These are phyloP conservation scores for Prinia subflava DNA, from an alignment of 2,113 vertebrate genomes.

Conservation along the genomic window DNA sequence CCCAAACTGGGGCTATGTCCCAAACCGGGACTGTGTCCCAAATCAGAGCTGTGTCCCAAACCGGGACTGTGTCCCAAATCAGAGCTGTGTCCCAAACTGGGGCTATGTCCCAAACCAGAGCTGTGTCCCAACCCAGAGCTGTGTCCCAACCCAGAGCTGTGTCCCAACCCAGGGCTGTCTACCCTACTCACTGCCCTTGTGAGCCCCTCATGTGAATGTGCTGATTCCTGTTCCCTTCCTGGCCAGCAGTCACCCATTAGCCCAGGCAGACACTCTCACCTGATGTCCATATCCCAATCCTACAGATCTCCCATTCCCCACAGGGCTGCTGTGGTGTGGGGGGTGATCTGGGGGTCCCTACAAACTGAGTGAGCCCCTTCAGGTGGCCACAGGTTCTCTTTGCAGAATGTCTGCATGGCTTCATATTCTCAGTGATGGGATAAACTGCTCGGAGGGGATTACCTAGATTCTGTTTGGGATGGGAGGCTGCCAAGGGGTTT, in stretches of 20 bases:
- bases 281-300: neutral
- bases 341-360: neutral
- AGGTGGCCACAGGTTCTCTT: neutral
- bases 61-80: neutral
- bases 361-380: neutral
- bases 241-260: neutral
- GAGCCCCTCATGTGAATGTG: neutral
- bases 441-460: neutral
- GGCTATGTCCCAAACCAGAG: too few species aligned
- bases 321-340: accelerated
- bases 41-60: too few species aligned
- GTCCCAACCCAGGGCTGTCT: too few species aligned
- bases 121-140: too few species aligned
- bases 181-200: accelerated
- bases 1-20: too few species aligned
- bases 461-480: neutral
- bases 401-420: neutral
- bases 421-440: neutral
- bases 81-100: too few species aligned
- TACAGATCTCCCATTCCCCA: neutral
- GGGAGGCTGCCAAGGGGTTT: neutral
- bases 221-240: neutral
- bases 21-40: too few species aligned
- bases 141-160: neutral
- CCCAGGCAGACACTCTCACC: neutral